Conservation (phyloP, 2,797 vertebrate species). For the Macropus fuliginosus region DNA sequence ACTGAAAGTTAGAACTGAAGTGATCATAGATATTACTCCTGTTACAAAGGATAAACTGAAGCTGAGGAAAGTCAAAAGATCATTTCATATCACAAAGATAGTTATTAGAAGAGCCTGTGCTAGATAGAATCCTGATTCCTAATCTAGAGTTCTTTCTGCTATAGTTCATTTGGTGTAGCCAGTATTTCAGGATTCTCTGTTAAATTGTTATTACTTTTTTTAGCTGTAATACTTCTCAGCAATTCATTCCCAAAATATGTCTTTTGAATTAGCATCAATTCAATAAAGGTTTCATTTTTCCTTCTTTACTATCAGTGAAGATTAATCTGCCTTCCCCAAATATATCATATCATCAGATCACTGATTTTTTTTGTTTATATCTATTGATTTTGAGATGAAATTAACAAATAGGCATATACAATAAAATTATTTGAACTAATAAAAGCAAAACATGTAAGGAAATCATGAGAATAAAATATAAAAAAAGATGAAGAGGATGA, state of each 20-base stretch:
- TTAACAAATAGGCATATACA: not conserved
- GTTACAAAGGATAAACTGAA: not conserved
- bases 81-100: not conserved
- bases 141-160: not conserved
- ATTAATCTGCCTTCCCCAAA: not conserved
- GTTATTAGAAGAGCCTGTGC: not conserved
- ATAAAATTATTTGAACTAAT: conserved; percentile 15
- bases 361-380: not conserved
- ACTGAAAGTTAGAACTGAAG: not conserved
- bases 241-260: not conserved
- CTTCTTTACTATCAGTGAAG: not conserved
- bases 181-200: not conserved
- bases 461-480: not conserved
- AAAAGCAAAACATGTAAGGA: not conserved
- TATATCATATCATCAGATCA: not conserved
- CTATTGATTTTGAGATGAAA: not conserved
- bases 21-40: not conserved
- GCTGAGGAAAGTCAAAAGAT: not conserved
- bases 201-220: not conserved
- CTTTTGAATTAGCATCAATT: not conserved
- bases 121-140: not conserved
- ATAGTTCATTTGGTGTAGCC: not conserved
- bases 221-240: not conserved
- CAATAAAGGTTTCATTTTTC: not conserved
- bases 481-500: conserved; percentile 18